phyloP scores from a whole-genome alignment of 2,888 invertebrate species.

The Teleiodes luculella region DNA sequence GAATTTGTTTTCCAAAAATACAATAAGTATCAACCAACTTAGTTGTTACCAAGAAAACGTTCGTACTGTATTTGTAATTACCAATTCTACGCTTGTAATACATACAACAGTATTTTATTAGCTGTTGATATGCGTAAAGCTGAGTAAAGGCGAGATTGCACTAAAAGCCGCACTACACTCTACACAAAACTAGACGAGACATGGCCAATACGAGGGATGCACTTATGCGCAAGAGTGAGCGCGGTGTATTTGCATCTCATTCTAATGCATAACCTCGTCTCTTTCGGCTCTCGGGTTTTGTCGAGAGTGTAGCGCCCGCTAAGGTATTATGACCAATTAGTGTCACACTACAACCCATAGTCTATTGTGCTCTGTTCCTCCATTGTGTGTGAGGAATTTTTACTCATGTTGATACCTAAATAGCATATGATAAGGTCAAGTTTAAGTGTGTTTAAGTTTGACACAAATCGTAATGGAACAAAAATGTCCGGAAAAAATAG shows the following conservation, averaged over 20 bases:
- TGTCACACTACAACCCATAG: slow-evolving; percentile 34
- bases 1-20: too few species aligned
- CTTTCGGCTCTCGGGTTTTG: too few species aligned
- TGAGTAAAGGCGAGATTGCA: not conserved
- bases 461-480: too few species aligned
- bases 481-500: too few species aligned
- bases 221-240: too few species aligned
- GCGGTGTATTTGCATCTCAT: too few species aligned
- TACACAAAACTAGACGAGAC: too few species aligned
- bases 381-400: slow-evolving; percentile 11
- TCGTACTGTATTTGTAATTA: not conserved
- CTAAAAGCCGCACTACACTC: not conserved
- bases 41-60: too few species aligned
- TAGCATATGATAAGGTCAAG: not conserved
- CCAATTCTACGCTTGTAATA: not conserved
- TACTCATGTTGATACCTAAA: not conserved
- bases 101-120: not conserved
- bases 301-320: too few species aligned
- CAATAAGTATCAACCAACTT: too few species aligned
- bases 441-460: not conserved
- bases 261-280: too few species aligned
- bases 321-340: slow-evolving; percentile 39
- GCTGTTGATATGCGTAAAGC: not conserved
- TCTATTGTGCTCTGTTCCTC: slow-evolving; percentile 30
- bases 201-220: too few species aligned